Evolutionary conservation across 2,113 vertebrate genomes (phyloP), one percentile per base, ranked within the genome.

Genomic region (Triplophysa siluroides): DNA sequence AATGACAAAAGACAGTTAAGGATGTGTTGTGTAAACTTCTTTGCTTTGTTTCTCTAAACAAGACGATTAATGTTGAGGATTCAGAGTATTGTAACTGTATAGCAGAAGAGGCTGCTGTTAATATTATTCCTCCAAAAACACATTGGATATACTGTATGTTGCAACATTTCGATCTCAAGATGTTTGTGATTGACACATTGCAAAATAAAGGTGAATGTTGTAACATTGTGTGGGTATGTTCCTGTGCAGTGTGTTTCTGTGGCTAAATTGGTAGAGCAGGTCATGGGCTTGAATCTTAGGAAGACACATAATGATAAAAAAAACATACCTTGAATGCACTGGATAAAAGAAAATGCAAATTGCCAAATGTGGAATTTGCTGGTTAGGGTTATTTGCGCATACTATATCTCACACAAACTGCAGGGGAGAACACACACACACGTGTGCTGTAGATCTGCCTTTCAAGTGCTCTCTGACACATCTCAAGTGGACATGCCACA

Each of bases 401-500:
- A 38, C 33, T 38, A 0, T 38, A 7, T 7, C 6, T 38, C 23
- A 50, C 14, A 16, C 43, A 73, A 14, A 50, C 47, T 50, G 47
- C 12, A 50, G 47, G 11, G 47, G 14, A 50, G 11, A 50, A 13
- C 47, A 14, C 47, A 13, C 45, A 47, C 47, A 50, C 47, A 16
- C 23, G 23, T 43, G 33, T 74, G 33, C 54, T 74, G 13, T 23
- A 14, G 7, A 19, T 41, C 41, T 43, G 33, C 60, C 43, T n/a
- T 74, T 74, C 33, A 1, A 38, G 33, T 38, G 33, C 33, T 38
- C 33, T 38, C 71, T 74, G 54, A 61, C 56, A 62, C 71, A 74
- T 74, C 71, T 74, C 71, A n/a, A 45, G 56, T 61, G 71, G 71
- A 74, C 71, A 74, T 61, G 71, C 71, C 56, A 60, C 54, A 61